Conservation (phyloP, 92 coral and sea anemone species). For the Bergia puertoricense region DNA sequence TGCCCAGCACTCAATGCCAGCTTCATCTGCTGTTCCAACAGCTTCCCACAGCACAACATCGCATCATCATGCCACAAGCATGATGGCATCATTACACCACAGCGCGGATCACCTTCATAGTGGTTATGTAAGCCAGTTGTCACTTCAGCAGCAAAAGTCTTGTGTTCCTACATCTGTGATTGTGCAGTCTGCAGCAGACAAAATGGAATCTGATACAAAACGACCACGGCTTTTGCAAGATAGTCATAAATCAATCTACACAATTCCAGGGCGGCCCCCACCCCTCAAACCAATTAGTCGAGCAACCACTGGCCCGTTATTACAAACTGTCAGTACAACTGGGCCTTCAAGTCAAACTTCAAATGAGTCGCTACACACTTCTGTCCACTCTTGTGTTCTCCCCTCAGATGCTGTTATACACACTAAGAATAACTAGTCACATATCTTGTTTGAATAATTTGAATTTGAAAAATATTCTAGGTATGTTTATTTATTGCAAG, state of each 20-base stretch:
- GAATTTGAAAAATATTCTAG: conserved; percentile 28
- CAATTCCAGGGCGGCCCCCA: conserved; percentile 75
- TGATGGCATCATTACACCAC: conserved; percentile 54
- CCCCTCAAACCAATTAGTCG: conserved; percentile 77
- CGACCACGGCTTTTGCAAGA: conserved; percentile 72
- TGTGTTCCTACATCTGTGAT: conserved; percentile 98
- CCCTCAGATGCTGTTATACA: conserved; percentile 27
- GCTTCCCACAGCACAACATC: conserved; percentile 43
- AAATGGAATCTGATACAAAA: conserved; percentile 72
- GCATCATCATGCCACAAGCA: conserved; percentile 36
- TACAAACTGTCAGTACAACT: conserved; percentile 34
- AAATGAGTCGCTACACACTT: conserved; percentile 19
- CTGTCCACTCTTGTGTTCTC: conserved; percentile 8
- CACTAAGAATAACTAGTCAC: conserved; percentile 25
- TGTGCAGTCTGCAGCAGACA: conserved; percentile 78
- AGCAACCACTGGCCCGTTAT: conserved; percentile 34
- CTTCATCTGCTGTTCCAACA: conserved; percentile 19
- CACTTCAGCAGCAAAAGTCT: conserved; percentile 68
- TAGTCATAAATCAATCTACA: conserved; percentile 65
- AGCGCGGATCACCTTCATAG: conserved; percentile 50
- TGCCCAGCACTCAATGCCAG: conserved; percentile 13
- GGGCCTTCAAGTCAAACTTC: conserved; percentile 21
- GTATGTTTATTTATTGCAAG: conserved; percentile 38
- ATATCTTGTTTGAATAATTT: conserved; percentile 9
- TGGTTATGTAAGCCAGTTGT: conserved; percentile 35